Evolutionary conservation across 2,888 invertebrate genomes (phyloP).

Genomic region (Oscheius myriophilus): DNA sequence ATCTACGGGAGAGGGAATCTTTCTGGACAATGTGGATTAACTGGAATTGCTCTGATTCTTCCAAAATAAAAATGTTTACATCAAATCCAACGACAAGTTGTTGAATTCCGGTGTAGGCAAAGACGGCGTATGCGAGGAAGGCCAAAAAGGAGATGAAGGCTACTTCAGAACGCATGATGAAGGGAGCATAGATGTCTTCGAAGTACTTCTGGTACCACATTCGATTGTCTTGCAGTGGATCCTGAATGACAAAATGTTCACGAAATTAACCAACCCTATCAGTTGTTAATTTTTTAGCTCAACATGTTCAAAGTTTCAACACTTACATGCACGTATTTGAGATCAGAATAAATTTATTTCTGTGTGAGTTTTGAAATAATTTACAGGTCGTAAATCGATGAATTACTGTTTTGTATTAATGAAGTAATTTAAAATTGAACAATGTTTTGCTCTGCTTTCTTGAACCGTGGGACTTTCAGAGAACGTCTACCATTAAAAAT

Average conservation of each 20-base stretch:
- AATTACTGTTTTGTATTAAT: no score
- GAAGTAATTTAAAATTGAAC: no score
- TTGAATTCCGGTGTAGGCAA: constrained; percentile 47
- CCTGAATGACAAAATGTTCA: background rate
- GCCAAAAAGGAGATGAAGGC: constrained; percentile 37
- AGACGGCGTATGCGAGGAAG: constrained; percentile 45
- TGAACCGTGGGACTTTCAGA: no score
- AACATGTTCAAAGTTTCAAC: no score
- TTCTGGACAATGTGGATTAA: constrained; percentile 61
- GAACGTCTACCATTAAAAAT: no score
- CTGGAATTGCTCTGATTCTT: constrained; percentile 37
- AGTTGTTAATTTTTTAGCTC: background rate
- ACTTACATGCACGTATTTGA: no score
- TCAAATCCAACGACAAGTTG: constrained; percentile 61
- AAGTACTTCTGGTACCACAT: constrained; percentile 65
- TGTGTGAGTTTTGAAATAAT: no score
- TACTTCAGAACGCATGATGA: constrained; percentile 41
- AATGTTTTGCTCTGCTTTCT: no score
- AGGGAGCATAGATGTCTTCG: constrained; percentile 57
- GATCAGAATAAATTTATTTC: no score
- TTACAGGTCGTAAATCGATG: no score
- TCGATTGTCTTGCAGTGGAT: constrained; percentile 30
- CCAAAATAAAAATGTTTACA: constrained; percentile 33
- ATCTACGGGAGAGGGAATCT: constrained; percentile 51
- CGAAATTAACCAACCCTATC: background rate